Percentiles rank a stretch among this genome's conserved stretches.
Conservation (phyloP, 1,140 invertebrate species). For the Brachionus plicatilis region DNA sequence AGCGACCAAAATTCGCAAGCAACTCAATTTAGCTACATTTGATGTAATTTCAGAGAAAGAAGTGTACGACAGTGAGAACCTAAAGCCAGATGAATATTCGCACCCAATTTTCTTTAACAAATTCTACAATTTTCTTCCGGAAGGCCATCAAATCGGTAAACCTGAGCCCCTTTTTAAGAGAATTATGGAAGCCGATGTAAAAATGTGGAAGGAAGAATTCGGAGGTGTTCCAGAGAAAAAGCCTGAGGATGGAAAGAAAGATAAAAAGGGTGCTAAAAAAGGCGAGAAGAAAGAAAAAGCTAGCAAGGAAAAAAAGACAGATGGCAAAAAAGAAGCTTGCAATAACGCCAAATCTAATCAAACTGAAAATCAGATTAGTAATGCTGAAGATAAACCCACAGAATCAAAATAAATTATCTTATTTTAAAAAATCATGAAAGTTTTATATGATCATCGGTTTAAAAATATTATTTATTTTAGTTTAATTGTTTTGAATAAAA, state of each 20-base stretch:
- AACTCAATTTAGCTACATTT: constrained; percentile 29
- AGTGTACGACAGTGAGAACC: constrained; percentile 10
- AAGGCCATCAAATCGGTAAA: constrained; percentile 10
- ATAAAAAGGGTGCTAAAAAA: constrained; percentile 23
- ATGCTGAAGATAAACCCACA: neutral
- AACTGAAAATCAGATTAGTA: neutral
- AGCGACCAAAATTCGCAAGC: neutral
- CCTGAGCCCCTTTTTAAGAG: constrained; percentile 34
- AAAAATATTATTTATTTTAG: neutral
- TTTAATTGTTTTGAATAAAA: neutral
- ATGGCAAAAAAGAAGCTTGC: neutral
- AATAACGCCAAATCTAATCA: neutral
- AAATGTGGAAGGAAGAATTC: constrained; percentile 27
- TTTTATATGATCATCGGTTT: neutral
- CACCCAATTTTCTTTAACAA: neutral
- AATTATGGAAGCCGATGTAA: constrained; percentile 32
- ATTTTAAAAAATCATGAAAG: neutral
- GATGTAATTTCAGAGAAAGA: constrained; percentile 20
- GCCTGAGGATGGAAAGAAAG: constrained; percentile 9
- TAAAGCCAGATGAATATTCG: neutral
- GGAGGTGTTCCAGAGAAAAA: constrained; percentile 35
- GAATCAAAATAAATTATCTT: neutral
- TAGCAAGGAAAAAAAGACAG: neutral
- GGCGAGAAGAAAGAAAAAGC: constrained; percentile 3
- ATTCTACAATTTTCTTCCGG: constrained; percentile 10